phyloP scores from a whole-genome alignment of 2,797 vertebrate species.

The Sebastes vulpes region DNA sequence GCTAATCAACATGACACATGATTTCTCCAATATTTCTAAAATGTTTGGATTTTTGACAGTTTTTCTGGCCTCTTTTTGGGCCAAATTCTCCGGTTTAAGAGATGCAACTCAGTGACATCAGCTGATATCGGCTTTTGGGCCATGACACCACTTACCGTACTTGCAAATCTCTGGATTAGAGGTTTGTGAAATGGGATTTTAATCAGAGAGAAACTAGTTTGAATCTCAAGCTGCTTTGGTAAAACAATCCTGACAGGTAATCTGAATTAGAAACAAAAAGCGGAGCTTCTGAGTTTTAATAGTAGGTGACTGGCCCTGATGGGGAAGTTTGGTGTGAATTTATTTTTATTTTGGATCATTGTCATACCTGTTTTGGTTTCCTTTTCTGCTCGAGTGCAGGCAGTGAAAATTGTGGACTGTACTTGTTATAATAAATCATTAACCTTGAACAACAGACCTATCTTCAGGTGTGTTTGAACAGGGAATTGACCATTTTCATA shows the following conservation, averaged over 20 bases:
- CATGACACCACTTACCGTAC: neutral
- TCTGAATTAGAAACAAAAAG: neutral
- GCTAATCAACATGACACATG: neutral
- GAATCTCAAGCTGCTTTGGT: neutral
- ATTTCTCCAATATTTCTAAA: neutral
- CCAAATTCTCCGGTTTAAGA: neutral
- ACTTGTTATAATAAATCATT: neutral
- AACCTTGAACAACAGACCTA: neutral
- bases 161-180: conserved; percentile 14
- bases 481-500: neutral
- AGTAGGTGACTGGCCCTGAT: neutral
- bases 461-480: neutral
- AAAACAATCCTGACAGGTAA: neutral
- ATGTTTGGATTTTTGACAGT: neutral
- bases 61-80: neutral
- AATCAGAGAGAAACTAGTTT: neutral
- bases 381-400: neutral
- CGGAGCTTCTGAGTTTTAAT: neutral
- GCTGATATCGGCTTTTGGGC: neutral
- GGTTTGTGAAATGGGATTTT: conserved; percentile 1
- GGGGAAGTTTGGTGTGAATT: neutral
- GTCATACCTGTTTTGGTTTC: neutral
- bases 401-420: no score
- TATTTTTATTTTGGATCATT: neutral
- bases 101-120: neutral